Percentiles rank a stretch among this genome's conserved stretches.
These are phyloP conservation scores for Apogon talboti DNA, from an alignment of 2,797 vertebrate species.

Conservation along the genomic window DNA sequence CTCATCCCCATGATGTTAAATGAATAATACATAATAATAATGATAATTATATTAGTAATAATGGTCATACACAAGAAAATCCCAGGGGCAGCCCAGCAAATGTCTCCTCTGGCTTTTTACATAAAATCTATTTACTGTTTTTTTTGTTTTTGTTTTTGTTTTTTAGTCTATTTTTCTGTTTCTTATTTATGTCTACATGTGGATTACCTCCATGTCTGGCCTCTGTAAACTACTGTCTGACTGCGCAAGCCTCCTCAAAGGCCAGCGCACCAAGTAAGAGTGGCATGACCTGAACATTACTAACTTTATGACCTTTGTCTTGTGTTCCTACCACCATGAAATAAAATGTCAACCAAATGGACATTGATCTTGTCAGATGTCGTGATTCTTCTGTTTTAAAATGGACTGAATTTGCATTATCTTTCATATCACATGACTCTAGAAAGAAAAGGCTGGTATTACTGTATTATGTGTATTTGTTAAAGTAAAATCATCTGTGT, in stretches of 20 bases:
- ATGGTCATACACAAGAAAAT: constrained; percentile 74
- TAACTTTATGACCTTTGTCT: constrained; percentile 95
- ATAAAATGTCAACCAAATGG: constrained; percentile 92
- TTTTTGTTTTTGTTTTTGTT: constrained; percentile 68
- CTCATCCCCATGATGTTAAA: constrained; percentile 81
- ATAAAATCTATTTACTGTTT: constrained; percentile 81
- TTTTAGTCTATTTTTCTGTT: constrained; percentile 70
- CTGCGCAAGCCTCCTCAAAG: constrained; percentile 81
- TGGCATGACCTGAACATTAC: constrained; percentile 92
- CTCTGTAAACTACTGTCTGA: constrained; percentile 89
- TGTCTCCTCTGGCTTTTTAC: constrained; percentile 74
- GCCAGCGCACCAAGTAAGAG: constrained; percentile 86
- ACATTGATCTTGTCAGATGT: constrained; percentile 48
- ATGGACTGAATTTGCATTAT: not conserved
- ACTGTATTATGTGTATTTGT: too few species aligned
- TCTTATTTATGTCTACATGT: constrained; percentile 88
- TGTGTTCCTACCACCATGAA: constrained; percentile 93
- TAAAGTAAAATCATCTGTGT: too few species aligned
- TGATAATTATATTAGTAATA: constrained; percentile 80
- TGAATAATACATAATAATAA: constrained; percentile 69
- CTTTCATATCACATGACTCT: too few species aligned
- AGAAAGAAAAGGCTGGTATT: too few species aligned
- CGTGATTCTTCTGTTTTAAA: constrained; percentile 36
- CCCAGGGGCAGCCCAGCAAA: constrained; percentile 63
- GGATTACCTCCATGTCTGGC: constrained; percentile 83